Percentiles rank a stretch among this genome's conserved stretches.
These are phyloP conservation scores for Papilio demoleus DNA, from an alignment of 2,888 invertebrate species.

Conservation along the genomic window DNA sequence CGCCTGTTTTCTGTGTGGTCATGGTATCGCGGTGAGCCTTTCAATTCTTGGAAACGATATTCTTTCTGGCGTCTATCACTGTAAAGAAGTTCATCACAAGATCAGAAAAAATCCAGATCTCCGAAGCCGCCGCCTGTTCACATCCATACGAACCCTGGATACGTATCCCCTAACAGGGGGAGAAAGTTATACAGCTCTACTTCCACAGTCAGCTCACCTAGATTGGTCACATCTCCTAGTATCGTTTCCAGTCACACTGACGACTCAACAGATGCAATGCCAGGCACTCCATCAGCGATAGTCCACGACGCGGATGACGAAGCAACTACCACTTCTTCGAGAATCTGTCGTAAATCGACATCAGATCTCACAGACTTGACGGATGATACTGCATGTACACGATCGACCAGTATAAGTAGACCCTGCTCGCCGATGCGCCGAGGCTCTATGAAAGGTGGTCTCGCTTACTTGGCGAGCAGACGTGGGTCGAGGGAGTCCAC, in stretches of 20 bases:
- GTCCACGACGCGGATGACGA: constrained; percentile 76
- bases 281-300: constrained; percentile 70
- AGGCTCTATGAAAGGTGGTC: constrained; percentile 87
- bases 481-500: constrained; percentile 92
- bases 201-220: constrained; percentile 75
- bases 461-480: constrained; percentile 92
- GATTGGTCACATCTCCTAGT: constrained; percentile 74
- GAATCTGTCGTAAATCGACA: constrained; percentile 88
- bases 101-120: constrained; percentile 75
- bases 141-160: constrained; percentile 85
- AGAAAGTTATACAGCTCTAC: constrained; percentile 74
- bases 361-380: constrained; percentile 88
- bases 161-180: constrained; percentile 80
- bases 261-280: constrained; percentile 73
- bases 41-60: too few relatives aligned
- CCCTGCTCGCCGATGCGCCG: constrained; percentile 87
- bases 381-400: constrained; percentile 83
- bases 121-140: constrained; percentile 82
- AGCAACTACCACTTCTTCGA: constrained; percentile 73
- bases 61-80: too few relatives aligned
- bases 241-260: constrained; percentile 80
- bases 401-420: constrained; percentile 84
- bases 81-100: too few relatives aligned
- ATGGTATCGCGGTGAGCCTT: too few relatives aligned
- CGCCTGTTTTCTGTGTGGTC: too few relatives aligned